Percentiles rank a stretch among this genome's conserved stretches.
phyloP scores from a whole-genome alignment of 2,888 invertebrate genomes.

The Masnerella sp. region DNA sequence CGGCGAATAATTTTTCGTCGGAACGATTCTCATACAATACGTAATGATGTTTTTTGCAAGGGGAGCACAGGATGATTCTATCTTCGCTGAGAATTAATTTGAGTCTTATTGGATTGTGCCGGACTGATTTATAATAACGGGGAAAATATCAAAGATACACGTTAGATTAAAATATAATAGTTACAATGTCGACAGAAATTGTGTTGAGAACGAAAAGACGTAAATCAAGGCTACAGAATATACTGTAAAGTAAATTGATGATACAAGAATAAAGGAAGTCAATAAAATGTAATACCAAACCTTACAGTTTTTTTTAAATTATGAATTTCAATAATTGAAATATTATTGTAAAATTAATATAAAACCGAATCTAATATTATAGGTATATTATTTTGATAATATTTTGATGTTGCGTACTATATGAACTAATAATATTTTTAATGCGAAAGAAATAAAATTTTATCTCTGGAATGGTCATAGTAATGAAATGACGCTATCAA shows the following conservation, averaged over 20 bases:
- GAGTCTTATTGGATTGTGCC: constrained; percentile 6
- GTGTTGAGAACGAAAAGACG: constrained; percentile 6
- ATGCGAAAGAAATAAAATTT: too few relatives aligned
- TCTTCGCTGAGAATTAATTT: background rate
- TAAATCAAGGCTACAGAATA: constrained; percentile 6
- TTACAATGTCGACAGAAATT: constrained; percentile 15
- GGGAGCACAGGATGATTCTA: background rate
- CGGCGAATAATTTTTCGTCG: background rate
- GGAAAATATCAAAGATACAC: background rate
- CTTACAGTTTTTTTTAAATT: too few relatives aligned
- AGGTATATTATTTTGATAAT: too few relatives aligned
- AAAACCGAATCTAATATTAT: too few relatives aligned
- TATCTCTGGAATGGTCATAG: too few relatives aligned
- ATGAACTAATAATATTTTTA: too few relatives aligned
- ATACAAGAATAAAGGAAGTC: too few relatives aligned
- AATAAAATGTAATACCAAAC: too few relatives aligned
- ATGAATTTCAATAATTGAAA: too few relatives aligned
- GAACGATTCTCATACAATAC: constrained; percentile 3
- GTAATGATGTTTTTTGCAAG: constrained; percentile 3
- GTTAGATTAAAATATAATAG: constrained; percentile 15
- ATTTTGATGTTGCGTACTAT: too few relatives aligned
- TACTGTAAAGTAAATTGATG: constrained; percentile 13
- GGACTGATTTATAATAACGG: background rate
- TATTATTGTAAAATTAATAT: too few relatives aligned
- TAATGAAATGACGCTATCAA: too few relatives aligned